Evolutionary conservation across 2,888 invertebrate species (phyloP), one percentile per base, ranked within the genome.

Genomic region (Blera fallax): DNA sequence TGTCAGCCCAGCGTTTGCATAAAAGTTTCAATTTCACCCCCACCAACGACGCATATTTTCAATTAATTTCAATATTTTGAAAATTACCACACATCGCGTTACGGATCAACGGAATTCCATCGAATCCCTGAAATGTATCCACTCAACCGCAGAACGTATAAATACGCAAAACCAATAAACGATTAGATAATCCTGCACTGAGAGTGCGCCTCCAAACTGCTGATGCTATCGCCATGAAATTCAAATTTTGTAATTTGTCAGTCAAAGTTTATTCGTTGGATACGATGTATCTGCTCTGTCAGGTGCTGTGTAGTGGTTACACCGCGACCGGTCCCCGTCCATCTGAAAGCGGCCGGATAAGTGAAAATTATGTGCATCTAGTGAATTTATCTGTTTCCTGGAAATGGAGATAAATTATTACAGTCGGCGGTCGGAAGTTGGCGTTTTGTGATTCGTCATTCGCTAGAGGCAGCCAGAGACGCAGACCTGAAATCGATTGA

Each of bases 181-280:
- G 34, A 64, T 32, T 48, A 48, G 32, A 32, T 48, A 32, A 32
- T 18, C 48, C 50, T 24, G 50, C 5, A 27, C 27, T 0, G 0
- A 8, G n/a, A n/a, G n/a, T n/a, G n/a, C n/a, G 8, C 8, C 8
- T 6, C 32, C 32, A 32, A 32, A 32, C 7, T 24, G 24, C 24
- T 24, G 24, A 24, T 4, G 24, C 24, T 4, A 32, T 6, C 8
- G 43, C 45, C 2, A 58, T 34, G 7, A 24, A 34, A 62, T 73
- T 62, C 37, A 74, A 64, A 65, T 74, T 64, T 54, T 65, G 64
- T 65, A 65, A 65, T 65, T 54, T 45, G 64, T 65, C 64, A 45
- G 64, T 45, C 64, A 16, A 45, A 24, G 27, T 43, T 10, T 50
- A 50, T 37, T 48, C 3, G 10, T 16, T 18, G 16, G 1, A 14